Base-by-base conservation (phyloP, 2,888 invertebrate species). In the Chrysina gloriosa region DNA sequence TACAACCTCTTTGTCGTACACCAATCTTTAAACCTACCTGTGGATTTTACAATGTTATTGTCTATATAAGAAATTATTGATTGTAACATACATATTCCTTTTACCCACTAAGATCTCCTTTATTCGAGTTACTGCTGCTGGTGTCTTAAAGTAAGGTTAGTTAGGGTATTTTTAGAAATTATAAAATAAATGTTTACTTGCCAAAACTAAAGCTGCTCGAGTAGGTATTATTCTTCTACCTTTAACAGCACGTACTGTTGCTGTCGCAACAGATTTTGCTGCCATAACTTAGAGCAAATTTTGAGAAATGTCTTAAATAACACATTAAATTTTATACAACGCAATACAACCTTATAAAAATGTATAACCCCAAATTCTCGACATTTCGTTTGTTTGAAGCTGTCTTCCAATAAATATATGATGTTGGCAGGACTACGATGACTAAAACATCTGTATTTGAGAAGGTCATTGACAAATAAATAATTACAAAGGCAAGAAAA, bases 1-100 rank as follows among this genome's bases (percentile, higher is more conserved):
- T 99, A 82, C 99, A 99, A 1, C 99, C 99, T 78, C 98, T 88
- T 82, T 98, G 97, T 69, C 93, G 89, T 1, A 99, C 98, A 63
- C 99, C 98, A 77, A 99, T 94, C 86, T 95, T 95, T 36, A 98
- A 84, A 2, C 96, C 98, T 77, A 95, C 88, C 92, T 92, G 75
- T 25, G 76, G 75, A 65, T 67, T 69, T 65, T 48, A 56, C n/a
- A 54, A 39, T 23, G n/a, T 65, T 52, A 65, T 11, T 21, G 6
- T 14, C 27, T 31, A 65, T 71, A 56, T 7, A 52, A 47, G 36
- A 69, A 21, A 52, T 56, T 58, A 31, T 50, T 27, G 19, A 52
- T 42, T 68, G 19, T 27, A 52, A 84, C 88, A 86, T 84, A 91
- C 89, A 80, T 83, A 88, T 77, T 94, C 92, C 67, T 91, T 79